A percentile compares a stretch with the other conserved stretches of the same genome.
Conservation (phyloP, 2,113 vertebrate genomes). For the Nothobranchius kuhntae region DNA sequence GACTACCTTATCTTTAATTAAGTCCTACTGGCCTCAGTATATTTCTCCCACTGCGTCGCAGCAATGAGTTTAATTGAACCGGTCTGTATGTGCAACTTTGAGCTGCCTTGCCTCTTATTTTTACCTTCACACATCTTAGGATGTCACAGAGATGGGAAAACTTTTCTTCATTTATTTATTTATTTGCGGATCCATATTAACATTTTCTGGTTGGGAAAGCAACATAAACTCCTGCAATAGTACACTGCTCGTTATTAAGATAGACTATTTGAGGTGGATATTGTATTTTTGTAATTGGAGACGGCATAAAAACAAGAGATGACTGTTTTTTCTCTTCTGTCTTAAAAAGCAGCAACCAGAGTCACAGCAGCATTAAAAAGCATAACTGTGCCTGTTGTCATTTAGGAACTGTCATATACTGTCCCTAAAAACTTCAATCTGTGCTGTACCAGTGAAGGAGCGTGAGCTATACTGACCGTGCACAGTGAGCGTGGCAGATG, state of each 20-base stretch:
- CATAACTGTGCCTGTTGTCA: constrained; percentile 6
- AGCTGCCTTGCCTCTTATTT: constrained; percentile 42
- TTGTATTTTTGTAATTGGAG: constrained; percentile 21
- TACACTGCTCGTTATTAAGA: constrained; percentile 15
- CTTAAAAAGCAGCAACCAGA: constrained; percentile 8
- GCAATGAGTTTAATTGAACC: constrained; percentile 21
- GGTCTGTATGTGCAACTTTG: constrained; percentile 18
- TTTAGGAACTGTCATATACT: neutral
- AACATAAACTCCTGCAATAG: constrained; percentile 31
- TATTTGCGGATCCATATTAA: constrained; percentile 16
- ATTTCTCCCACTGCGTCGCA: constrained; percentile 47
- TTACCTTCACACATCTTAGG: constrained; percentile 3
- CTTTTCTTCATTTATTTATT: constrained; percentile 41
- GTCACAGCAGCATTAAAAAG: constrained; percentile 6
- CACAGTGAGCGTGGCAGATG: constrained; percentile 90
- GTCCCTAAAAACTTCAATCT: constrained; percentile 14
- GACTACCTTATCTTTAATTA: constrained; percentile 76
- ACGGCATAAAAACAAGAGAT: neutral
- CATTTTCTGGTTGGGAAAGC: constrained; percentile 39
- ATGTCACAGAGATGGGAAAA: constrained; percentile 49
- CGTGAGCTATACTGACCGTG: constrained; percentile 80
- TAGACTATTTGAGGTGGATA: neutral
- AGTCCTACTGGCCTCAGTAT: constrained; percentile 53
- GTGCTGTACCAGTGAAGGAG: neutral
- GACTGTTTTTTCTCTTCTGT: constrained; percentile 7